A percentile compares a stretch with the other conserved stretches of the same genome.
These are phyloP conservation scores for Pterophyllum scalare DNA, from an alignment of 2,113 vertebrate species.

Conservation along the genomic window DNA sequence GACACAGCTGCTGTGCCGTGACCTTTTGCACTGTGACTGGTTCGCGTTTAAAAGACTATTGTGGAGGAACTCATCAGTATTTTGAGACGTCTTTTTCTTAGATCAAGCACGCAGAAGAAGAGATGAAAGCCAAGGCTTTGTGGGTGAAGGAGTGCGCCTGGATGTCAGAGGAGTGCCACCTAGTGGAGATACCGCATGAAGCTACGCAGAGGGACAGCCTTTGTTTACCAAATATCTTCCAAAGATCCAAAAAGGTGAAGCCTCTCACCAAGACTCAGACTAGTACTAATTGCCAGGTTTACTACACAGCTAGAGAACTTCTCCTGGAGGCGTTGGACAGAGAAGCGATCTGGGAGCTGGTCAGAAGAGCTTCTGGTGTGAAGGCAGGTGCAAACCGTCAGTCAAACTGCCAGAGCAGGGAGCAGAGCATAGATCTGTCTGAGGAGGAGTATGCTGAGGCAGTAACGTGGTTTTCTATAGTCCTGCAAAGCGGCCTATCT, in stretches of 20 bases:
- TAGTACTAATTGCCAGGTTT: constrained; percentile 44
- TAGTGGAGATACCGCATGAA: constrained; percentile 25
- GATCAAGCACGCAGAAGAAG: neutral
- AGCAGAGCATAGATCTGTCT: constrained; percentile 31
- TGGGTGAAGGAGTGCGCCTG: constrained; percentile 67
- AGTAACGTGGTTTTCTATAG: constrained; percentile 65
- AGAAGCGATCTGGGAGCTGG: constrained; percentile 55
- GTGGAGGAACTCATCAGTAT: neutral
- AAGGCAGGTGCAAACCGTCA: constrained; percentile 26
- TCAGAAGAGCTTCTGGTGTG: constrained; percentile 36
- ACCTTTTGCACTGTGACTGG: neutral
- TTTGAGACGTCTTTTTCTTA: constrained; percentile 1
- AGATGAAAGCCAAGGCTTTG: constrained; percentile 71
- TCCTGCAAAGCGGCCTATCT: constrained; percentile 67
- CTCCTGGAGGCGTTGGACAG: constrained; percentile 68
- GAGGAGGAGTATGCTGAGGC: constrained; percentile 63
- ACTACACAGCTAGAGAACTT: constrained; percentile 61
- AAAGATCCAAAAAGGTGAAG: constrained; percentile 59
- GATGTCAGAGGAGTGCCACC: constrained; percentile 72
- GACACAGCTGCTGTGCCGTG: neutral
- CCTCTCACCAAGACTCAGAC: constrained; percentile 17
- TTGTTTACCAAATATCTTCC: constrained; percentile 71
- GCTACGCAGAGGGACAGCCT: constrained; percentile 36
- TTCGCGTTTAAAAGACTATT: neutral
- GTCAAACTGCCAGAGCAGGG: constrained; percentile 39